phyloP scores from a whole-genome alignment of 30 jellyfish, hydroid and myxozoan genomes.

The Aurelia coerulea region DNA sequence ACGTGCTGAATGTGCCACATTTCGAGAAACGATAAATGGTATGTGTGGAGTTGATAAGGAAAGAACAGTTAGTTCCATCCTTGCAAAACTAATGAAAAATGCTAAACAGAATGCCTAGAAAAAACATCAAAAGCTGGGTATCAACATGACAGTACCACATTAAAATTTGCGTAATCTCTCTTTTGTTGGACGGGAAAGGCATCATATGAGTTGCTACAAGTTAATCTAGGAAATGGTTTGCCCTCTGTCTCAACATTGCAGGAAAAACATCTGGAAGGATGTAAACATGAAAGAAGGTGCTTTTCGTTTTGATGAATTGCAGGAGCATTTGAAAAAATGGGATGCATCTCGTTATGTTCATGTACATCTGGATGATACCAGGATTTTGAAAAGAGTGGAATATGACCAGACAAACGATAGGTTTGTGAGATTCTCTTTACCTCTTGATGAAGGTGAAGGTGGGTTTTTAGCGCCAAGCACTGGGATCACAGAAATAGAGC shows the following conservation, averaged over 20 bases:
- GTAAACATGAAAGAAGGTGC: conserved; percentile 45
- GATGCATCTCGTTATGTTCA: not conserved
- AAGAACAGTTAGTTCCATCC: too few species aligned
- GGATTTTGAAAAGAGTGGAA: conserved; percentile 43
- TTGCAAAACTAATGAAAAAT: too few species aligned
- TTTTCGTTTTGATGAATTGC: conserved; percentile 52
- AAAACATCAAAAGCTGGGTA: not conserved
- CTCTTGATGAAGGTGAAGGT: conserved; percentile 1
- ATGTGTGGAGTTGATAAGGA: too few species aligned
- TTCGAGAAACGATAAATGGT: too few species aligned
- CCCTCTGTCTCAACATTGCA: conserved; percentile 5
- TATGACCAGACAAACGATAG: conserved; percentile 31
- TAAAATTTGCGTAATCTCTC: conserved; percentile 23
- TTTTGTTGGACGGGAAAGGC: conserved; percentile 30
- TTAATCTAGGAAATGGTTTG: conserved; percentile 14
- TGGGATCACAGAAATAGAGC: too few species aligned
- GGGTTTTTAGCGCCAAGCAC: too few species aligned
- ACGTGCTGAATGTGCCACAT: too few species aligned
- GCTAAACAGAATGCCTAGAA: too few species aligned
- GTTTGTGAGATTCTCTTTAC: conserved; percentile 34
- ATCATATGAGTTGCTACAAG: conserved; percentile 22
- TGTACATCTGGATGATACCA: conserved; percentile 51
- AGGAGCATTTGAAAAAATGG: not conserved
- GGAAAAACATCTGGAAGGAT: conserved; percentile 4
- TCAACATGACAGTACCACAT: not conserved